These are phyloP conservation scores for Zaprionus capensis DNA, from an alignment of 1,140 invertebrate genomes.

Conservation along the genomic window DNA sequence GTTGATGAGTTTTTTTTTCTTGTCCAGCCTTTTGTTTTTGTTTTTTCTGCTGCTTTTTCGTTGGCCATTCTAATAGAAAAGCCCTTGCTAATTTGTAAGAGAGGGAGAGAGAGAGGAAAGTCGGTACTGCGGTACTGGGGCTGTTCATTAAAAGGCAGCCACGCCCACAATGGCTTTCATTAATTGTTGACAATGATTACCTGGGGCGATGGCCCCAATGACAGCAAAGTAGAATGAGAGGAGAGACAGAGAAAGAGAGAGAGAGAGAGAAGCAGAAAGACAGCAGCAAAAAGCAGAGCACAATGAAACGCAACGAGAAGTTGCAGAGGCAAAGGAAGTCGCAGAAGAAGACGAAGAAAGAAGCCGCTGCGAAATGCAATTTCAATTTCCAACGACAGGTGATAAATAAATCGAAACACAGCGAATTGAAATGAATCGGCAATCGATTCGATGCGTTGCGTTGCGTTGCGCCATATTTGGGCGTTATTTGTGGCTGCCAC, in stretches of 20 bases:
- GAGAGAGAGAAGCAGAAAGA: neutral
- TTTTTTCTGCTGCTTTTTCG: constrained; percentile 7
- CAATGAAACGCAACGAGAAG: constrained; percentile 26
- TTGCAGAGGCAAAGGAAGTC: constrained; percentile 10
- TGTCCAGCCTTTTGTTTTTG: neutral
- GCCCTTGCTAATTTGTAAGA: constrained; percentile 57
- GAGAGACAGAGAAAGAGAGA: neutral
- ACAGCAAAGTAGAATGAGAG: constrained; percentile 20
- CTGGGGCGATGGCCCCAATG: constrained; percentile 55
- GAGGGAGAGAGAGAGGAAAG: neutral
- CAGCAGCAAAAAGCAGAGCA: constrained; percentile 23
- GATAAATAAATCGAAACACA: constrained; percentile 82
- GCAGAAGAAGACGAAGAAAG: neutral
- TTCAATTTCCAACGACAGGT: constrained; percentile 83
- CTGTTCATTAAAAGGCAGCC: constrained; percentile 73
- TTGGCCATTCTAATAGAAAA: constrained; percentile 76
- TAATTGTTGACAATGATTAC: constrained; percentile 83
- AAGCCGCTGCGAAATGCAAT: constrained; percentile 64
- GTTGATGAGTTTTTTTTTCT: constrained; percentile 72
- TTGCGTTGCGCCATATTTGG: constrained; percentile 81
- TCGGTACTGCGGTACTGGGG: constrained; percentile 29
- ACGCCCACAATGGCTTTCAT: constrained; percentile 75
- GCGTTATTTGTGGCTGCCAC: constrained; percentile 72
- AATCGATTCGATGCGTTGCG: constrained; percentile 76
- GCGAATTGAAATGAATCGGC: constrained; percentile 73